These are phyloP conservation scores for Lethenteron camtschaticum DNA, from an alignment of 2,113 vertebrate species.

Conservation along the genomic window DNA sequence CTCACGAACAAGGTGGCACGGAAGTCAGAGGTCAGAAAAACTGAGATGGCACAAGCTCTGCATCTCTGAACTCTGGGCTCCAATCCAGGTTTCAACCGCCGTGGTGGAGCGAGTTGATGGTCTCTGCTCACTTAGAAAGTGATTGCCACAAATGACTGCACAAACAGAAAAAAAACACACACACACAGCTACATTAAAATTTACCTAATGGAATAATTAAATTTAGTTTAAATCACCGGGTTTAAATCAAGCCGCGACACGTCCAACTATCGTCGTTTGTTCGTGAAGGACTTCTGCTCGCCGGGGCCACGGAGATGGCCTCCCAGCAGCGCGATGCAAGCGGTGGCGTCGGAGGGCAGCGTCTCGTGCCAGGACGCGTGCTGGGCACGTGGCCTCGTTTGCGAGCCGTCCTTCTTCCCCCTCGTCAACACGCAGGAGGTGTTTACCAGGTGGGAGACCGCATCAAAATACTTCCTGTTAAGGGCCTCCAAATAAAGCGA, in stretches of 20 bases:
- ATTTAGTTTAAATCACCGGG: background rate
- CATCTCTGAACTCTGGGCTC: background rate
- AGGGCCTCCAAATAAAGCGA: no score
- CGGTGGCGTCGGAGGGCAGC: conserved; percentile 20
- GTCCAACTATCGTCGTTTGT: conserved; percentile 2
- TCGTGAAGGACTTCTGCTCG: conserved; percentile 21
- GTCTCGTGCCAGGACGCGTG: conserved; percentile 22
- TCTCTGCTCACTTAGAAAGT: no score
- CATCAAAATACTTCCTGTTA: no score
- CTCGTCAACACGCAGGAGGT: conserved; percentile 20
- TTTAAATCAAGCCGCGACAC: background rate
- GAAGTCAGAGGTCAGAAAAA: no score
- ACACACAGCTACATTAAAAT: no score
- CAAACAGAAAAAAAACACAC: no score
- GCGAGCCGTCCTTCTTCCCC: conserved; percentile 24
- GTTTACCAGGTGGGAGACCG: conserved; percentile 18
- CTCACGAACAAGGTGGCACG: no score
- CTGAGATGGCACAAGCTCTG: no score
- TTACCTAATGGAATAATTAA: no score
- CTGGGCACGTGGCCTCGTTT: conserved; percentile 17
- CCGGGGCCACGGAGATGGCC: conserved; percentile 19
- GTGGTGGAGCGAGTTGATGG: no score
- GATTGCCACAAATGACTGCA: no score
- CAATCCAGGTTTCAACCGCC: background rate
- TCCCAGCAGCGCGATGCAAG: conserved; percentile 15